Conservation (phyloP, 53 echinoderm and acorn worm genomes). For the Luidia sarsii region DNA sequence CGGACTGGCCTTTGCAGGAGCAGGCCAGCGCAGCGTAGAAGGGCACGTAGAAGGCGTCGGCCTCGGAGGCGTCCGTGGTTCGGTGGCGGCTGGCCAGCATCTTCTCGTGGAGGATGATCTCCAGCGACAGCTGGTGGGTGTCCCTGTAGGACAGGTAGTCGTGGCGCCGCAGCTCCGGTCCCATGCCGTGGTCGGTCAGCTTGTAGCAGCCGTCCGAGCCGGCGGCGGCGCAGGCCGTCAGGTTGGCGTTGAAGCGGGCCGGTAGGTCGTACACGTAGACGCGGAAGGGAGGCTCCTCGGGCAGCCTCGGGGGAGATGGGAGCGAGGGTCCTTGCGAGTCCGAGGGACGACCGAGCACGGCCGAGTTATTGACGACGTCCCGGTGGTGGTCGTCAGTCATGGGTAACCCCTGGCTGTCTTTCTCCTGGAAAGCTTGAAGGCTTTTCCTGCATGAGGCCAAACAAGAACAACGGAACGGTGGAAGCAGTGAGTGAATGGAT, state of each 20-base stretch:
- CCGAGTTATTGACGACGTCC: not conserved
- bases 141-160: slow-evolving; percentile 66
- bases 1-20: slow-evolving; percentile 56
- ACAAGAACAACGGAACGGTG: no score
- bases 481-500: no score
- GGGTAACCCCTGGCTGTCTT: slow-evolving; percentile 2
- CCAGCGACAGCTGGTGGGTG: slow-evolving; percentile 63
- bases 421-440: slow-evolving; percentile 49
- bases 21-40: slow-evolving; percentile 85
- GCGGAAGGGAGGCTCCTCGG: slow-evolving; percentile 58
- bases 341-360: no score
- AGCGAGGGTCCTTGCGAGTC: no score
- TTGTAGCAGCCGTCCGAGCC: slow-evolving; percentile 64
- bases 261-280: slow-evolving; percentile 90
- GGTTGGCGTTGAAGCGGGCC: slow-evolving; percentile 75
- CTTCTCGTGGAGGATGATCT: slow-evolving; percentile 79
- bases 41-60: slow-evolving; percentile 83
- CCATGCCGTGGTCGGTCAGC: slow-evolving; percentile 66
- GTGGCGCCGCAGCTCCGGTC: slow-evolving; percentile 64
- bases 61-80: slow-evolving; percentile 69
- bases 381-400: not conserved
- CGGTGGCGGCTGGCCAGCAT: slow-evolving; percentile 60
- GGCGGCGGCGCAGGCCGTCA: slow-evolving; percentile 60
- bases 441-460: slow-evolving; percentile 22
- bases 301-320: not conserved